Conservation (phyloP, 2,797 vertebrate species). For the Morelia viridis region DNA sequence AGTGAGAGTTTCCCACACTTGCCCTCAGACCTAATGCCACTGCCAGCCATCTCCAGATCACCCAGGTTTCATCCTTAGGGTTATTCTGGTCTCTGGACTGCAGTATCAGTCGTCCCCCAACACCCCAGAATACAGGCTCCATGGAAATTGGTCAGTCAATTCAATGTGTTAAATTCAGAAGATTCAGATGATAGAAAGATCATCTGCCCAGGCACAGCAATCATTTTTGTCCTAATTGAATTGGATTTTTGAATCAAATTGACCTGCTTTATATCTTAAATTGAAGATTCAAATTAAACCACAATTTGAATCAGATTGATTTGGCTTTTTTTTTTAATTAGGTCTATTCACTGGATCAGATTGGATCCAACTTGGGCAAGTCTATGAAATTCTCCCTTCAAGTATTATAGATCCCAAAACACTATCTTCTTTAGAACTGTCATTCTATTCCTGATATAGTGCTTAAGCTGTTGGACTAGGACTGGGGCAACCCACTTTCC, state of each 20-base stretch:
- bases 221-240: background rate
- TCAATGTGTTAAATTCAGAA: background rate
- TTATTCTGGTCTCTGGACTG: background rate
- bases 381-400: background rate
- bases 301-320: background rate
- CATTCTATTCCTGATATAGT: background rate
- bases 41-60: background rate
- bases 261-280: background rate
- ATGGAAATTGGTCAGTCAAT: background rate
- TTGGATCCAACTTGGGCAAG: background rate
- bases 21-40: background rate
- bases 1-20: background rate
- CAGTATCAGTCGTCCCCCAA: background rate
- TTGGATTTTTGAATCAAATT: background rate
- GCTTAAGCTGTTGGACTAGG: background rate
- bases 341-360: background rate
- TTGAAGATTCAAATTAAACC: background rate
- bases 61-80: background rate
- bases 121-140: background rate
- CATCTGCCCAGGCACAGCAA: background rate
- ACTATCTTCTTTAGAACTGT: background rate
- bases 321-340: background rate
- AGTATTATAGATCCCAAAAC: background rate
- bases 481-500: background rate
- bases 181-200: background rate